phyloP scores from a whole-genome alignment of 2,797 vertebrate species.

The Cossypha heuglini region DNA sequence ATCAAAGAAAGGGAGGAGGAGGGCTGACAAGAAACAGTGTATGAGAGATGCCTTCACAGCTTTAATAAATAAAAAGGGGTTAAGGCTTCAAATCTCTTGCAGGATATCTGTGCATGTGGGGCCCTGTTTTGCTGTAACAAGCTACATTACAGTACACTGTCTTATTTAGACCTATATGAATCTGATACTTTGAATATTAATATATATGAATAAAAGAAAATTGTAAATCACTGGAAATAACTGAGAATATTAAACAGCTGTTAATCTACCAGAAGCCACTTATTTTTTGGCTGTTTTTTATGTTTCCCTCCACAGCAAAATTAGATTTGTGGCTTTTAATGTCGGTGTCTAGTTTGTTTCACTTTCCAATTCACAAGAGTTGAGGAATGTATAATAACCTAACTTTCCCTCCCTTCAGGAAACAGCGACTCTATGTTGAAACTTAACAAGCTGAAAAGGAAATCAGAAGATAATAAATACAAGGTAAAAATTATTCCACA shows the following conservation, averaged over 20 bases:
- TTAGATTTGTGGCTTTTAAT: slow-evolving; percentile 21
- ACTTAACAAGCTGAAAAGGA: background rate
- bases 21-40: slow-evolving; percentile 35
- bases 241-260: background rate
- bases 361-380: slow-evolving; percentile 10
- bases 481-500: background rate
- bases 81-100: slow-evolving; percentile 33
- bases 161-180: background rate
- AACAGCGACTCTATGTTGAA: background rate
- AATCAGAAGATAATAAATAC: background rate
- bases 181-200: background rate
- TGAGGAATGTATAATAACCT: background rate
- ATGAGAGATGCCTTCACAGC: slow-evolving; percentile 16
- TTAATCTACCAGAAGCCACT: background rate
- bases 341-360: slow-evolving; percentile 11
- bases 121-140: slow-evolving; percentile 16
- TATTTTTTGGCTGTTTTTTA: background rate
- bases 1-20: slow-evolving; percentile 59
- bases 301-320: background rate
- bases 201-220: background rate
- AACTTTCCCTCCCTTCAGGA: background rate
- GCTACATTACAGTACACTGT: background rate
- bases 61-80: slow-evolving; percentile 59
- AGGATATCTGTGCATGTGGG: background rate
- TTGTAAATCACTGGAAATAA: background rate